Conservation (phyloP, 2,113 vertebrate genomes). For the Hipposideros armiger region DNA sequence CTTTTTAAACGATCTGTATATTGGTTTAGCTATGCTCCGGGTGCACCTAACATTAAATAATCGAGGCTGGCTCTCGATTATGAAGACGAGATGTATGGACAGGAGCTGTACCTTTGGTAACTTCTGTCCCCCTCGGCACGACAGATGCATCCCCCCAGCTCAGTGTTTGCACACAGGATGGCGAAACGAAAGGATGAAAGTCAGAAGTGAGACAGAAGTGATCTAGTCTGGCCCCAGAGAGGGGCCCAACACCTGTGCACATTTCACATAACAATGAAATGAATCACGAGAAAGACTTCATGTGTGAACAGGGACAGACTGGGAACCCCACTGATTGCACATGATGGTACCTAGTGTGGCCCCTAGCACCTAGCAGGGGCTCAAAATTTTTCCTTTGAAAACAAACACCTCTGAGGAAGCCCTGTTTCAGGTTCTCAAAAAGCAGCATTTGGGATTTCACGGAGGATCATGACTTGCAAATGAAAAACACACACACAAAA, state of each 20-base stretch:
- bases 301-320: background rate
- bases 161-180: fast-evolving
- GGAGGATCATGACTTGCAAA: fast-evolving
- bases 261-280: background rate
- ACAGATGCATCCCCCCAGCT: background rate
- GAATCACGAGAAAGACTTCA: background rate
- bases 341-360: fast-evolving
- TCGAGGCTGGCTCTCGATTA: fast-evolving
- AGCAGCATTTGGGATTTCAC: background rate
- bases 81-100: background rate
- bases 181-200: background rate
- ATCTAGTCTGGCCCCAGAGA: background rate
- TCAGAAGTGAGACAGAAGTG: too few species aligned
- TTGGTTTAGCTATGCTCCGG: background rate
- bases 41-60: background rate
- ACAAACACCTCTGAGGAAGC: background rate
- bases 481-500: too few species aligned
- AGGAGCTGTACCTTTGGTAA: background rate
- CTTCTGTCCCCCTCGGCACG: background rate
- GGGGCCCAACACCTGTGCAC: background rate
- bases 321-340: background rate
- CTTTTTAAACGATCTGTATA: background rate
- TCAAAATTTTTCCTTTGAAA: background rate
- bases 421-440: background rate
- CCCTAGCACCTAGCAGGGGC: background rate